phyloP scores from a whole-genome alignment of 1,140 invertebrate species.

The Tigriopus japonicus region DNA sequence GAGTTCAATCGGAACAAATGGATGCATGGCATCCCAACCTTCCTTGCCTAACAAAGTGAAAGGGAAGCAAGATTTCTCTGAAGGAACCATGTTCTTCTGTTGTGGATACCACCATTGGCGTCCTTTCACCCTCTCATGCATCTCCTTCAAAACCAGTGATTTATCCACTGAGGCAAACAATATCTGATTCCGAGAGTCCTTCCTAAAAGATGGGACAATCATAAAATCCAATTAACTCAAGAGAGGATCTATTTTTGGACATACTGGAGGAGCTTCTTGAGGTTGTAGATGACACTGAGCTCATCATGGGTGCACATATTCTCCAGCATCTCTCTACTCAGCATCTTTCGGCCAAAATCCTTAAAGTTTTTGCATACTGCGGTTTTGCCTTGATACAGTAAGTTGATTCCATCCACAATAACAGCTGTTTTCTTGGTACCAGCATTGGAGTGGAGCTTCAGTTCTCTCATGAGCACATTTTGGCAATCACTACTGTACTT shows the following conservation, averaged over 20 bases:
- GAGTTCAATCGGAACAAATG: background rate
- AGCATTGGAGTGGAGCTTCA: background rate
- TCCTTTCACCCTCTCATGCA: background rate
- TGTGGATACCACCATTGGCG: background rate
- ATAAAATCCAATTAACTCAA: too few relatives aligned
- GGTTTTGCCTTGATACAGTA: background rate
- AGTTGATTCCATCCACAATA: conserved; percentile 5
- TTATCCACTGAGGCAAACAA: too few relatives aligned
- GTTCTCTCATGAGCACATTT: conserved; percentile 1
- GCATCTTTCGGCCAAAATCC: too few relatives aligned
- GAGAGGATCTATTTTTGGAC: too few relatives aligned
- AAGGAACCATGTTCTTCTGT: background rate
- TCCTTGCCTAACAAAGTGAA: background rate
- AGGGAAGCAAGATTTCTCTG: background rate
- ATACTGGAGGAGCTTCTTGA: background rate
- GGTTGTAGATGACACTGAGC: background rate
- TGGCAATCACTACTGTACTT: background rate
- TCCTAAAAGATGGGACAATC: too few relatives aligned
- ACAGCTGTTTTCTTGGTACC: background rate
- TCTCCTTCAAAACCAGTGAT: background rate
- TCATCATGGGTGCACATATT: background rate
- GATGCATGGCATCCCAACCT: background rate
- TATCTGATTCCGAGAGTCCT: too few relatives aligned
- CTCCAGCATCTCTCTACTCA: too few relatives aligned
- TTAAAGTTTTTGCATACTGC: background rate